Evolutionary conservation across 2,113 vertebrate species (phyloP).

Genomic region (Rutilus rutilus): DNA sequence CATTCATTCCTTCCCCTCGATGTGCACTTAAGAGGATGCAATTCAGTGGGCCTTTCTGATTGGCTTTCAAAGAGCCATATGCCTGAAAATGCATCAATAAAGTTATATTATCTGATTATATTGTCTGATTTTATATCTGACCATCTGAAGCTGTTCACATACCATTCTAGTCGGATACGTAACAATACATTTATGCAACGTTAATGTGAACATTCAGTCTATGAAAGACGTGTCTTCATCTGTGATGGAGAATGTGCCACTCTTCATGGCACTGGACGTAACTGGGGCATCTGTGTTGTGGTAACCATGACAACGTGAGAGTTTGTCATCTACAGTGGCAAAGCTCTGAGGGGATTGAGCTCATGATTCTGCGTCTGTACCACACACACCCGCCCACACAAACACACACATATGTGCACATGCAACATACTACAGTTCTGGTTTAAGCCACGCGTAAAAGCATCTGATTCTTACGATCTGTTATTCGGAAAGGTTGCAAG

Average conservation of each 20-base stretch:
- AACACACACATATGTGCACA: constrained; percentile 30
- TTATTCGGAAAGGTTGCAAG: not conserved
- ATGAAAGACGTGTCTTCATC: constrained; percentile 42
- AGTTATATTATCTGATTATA: not conserved
- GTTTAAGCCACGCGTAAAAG: constrained; percentile 6
- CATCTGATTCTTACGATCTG: not conserved
- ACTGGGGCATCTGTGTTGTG: constrained; percentile 76
- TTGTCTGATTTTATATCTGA: not conserved
- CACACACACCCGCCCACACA: constrained; percentile 10
- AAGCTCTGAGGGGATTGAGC: constrained; percentile 54
- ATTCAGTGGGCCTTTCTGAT: not conserved
- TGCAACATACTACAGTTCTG: constrained; percentile 10
- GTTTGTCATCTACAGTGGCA: constrained; percentile 57
- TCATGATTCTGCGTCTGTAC: constrained; percentile 39
- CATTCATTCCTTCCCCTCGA: not conserved
- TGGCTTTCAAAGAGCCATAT: not conserved
- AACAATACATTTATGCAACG: not conserved
- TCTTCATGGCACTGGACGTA: constrained; percentile 62
- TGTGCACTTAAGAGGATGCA: not conserved
- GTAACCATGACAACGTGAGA: constrained; percentile 74
- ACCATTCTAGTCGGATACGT: not conserved
- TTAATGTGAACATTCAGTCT: constrained; percentile 15
- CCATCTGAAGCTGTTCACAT: not conserved
- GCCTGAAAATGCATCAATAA: constrained; percentile 1
- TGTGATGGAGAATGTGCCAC: constrained; percentile 59